Evolutionary conservation across 2,888 invertebrate species (phyloP).

Genomic region (Cheilosia grossa): DNA sequence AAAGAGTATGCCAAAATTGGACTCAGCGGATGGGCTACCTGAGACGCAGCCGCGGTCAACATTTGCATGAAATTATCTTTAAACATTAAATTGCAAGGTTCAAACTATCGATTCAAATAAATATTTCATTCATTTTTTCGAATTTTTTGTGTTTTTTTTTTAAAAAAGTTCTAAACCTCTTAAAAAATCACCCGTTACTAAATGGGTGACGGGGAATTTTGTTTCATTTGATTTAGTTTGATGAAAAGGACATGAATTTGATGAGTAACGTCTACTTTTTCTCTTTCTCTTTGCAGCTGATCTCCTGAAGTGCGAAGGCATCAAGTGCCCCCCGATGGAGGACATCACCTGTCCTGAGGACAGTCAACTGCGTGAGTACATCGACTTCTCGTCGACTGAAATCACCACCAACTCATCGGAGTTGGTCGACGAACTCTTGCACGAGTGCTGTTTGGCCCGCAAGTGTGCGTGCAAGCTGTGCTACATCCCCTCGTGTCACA

Average conservation of each 20-base stretch:
- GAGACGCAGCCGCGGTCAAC: too few species aligned
- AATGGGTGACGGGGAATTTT: constrained; percentile 27
- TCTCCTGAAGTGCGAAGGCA: constrained; percentile 78
- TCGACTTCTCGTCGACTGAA: constrained; percentile 49
- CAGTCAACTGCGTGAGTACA: constrained; percentile 79
- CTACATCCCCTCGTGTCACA: constrained; percentile 80
- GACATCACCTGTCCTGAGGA: constrained; percentile 81
- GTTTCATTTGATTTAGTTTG: constrained; percentile 47
- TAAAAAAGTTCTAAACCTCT: too few species aligned
- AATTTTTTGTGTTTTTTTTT: too few species aligned
- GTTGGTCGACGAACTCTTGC: constrained; percentile 77
- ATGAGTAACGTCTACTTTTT: not conserved
- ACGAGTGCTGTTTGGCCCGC: constrained; percentile 80
- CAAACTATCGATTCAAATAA: too few species aligned
- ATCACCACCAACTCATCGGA: constrained; percentile 73
- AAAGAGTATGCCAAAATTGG: too few species aligned
- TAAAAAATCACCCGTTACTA: too few species aligned
- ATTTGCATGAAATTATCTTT: too few species aligned
- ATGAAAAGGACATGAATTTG: not conserved
- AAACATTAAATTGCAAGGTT: too few species aligned
- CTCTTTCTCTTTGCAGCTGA: constrained; percentile 77
- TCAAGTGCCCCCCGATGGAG: constrained; percentile 80
- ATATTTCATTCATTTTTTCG: too few species aligned
- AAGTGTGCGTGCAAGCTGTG: constrained; percentile 81
- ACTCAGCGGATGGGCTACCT: too few species aligned